Evolutionary conservation across 2,797 vertebrate genomes (phyloP).

Genomic region (Echiichthys vipera): DNA sequence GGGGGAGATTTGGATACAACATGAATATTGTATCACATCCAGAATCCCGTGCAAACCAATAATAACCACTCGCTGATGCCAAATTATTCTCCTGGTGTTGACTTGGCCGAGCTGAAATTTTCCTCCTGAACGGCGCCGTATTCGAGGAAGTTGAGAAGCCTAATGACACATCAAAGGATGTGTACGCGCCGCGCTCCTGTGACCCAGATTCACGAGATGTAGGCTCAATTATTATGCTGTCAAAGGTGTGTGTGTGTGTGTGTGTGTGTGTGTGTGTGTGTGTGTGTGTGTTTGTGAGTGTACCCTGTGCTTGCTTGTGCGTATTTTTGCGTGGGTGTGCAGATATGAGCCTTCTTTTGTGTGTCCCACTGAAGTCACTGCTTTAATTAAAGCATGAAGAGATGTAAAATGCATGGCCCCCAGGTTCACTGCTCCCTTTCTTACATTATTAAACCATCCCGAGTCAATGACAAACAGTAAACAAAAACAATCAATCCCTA

Average conservation of each 20-base stretch:
- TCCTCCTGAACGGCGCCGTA: slow-evolving; percentile 44
- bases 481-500: slow-evolving; percentile 47
- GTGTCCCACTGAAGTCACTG: slow-evolving; percentile 57
- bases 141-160: slow-evolving; percentile 61
- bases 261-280: slow-evolving; percentile 15
- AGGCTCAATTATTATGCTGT: slow-evolving; percentile 70
- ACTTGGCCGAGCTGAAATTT: slow-evolving; percentile 52
- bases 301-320: neutral
- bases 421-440: slow-evolving; percentile 59
- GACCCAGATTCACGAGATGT: slow-evolving; percentile 74
- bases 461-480: slow-evolving; percentile 46
- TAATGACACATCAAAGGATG: slow-evolving; percentile 76
- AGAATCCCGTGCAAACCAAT: slow-evolving; percentile 40
- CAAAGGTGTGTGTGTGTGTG: slow-evolving; percentile 57
- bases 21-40: slow-evolving; percentile 27
- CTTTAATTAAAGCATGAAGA: slow-evolving; percentile 74
- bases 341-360: slow-evolving; percentile 49
- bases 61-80: slow-evolving; percentile 34
- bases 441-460: slow-evolving; percentile 67
- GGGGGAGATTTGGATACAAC: slow-evolving; percentile 23
- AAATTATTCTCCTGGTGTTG: slow-evolving; percentile 47
- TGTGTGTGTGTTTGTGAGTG: neutral
- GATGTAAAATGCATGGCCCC: slow-evolving; percentile 57
- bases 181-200: slow-evolving; percentile 46
- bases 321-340: slow-evolving; percentile 45